A percentile compares a stretch with the other conserved stretches of the same genome.
Evolutionary conservation across 2,113 vertebrate genomes (phyloP).

Genomic region (Silurus glanis): DNA sequence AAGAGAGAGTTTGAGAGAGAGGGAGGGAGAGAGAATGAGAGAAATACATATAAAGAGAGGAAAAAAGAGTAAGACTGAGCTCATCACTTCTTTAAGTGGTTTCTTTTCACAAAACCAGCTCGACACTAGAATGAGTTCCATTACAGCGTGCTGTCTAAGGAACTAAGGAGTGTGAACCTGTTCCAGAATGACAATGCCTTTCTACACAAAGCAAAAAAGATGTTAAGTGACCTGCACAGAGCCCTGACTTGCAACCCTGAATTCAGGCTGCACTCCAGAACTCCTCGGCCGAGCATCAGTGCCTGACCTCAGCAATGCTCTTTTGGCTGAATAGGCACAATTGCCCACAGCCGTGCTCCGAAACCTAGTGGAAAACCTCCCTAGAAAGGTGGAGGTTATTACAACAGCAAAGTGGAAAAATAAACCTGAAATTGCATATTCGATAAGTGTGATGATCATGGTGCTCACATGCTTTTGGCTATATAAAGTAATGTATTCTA

Average conservation of each 20-base stretch:
- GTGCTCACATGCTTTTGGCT: background rate
- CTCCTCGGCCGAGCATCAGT: background rate
- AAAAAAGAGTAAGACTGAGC: background rate
- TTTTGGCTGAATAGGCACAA: background rate
- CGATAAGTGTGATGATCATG: background rate
- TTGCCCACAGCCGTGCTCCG: too few species aligned
- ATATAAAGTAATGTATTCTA: background rate
- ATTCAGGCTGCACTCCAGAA: background rate
- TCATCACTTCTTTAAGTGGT: conserved; percentile 4
- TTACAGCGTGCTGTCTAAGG: too few species aligned
- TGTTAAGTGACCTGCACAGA: background rate
- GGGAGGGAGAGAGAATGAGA: conserved; percentile 1
- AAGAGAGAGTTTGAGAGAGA: background rate
- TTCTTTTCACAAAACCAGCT: conserved; percentile 24
- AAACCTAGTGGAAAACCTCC: background rate
- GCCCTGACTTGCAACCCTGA: background rate
- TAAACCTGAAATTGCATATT: background rate
- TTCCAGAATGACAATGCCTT: background rate
- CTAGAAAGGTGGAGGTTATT: background rate
- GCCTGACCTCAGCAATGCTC: background rate
- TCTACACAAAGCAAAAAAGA: background rate
- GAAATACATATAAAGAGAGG: background rate
- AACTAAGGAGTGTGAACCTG: background rate
- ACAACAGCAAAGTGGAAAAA: background rate
- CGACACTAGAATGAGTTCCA: conserved; percentile 17